phyloP scores from a whole-genome alignment of 92 coral and sea anemone species.

The Galaxea fascicularis region DNA sequence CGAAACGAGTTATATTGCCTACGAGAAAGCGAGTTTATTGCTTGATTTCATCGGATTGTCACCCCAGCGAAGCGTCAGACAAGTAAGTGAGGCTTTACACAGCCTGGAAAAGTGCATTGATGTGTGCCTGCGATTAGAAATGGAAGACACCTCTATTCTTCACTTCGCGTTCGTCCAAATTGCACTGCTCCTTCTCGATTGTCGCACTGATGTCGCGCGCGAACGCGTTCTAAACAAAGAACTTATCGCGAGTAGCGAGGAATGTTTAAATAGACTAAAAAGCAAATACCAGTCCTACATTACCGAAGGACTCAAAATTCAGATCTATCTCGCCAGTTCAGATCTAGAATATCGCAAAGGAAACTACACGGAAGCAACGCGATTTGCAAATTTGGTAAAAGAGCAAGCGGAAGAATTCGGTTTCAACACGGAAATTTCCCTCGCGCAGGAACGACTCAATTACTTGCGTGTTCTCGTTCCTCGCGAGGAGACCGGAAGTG shows the following conservation, averaged over 20 bases:
- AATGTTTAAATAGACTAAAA: conserved; percentile 34
- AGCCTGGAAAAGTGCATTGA: conserved; percentile 64
- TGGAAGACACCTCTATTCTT: conserved; percentile 22
- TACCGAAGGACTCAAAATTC: conserved; percentile 22
- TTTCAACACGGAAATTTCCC: conserved; percentile 63
- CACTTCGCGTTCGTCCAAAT: conserved; percentile 65
- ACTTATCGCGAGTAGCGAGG: conserved; percentile 48
- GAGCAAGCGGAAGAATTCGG: conserved; percentile 45
- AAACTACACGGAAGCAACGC: conserved; percentile 54
- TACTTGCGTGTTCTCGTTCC: background rate
- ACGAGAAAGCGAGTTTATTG: conserved; percentile 71
- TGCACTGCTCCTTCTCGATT: conserved; percentile 70
- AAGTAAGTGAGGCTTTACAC: conserved; percentile 17
- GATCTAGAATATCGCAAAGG: conserved; percentile 64
- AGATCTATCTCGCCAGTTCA: conserved; percentile 53
- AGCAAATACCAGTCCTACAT: conserved; percentile 49
- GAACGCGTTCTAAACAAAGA: conserved; percentile 44
- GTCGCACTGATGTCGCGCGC: conserved; percentile 68
- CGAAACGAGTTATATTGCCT: conserved; percentile 60
- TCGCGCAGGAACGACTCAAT: conserved; percentile 62
- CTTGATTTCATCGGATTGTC: conserved; percentile 47
- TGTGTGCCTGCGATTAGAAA: conserved; percentile 49
- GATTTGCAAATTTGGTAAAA: conserved; percentile 53
- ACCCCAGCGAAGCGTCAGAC: conserved; percentile 14
- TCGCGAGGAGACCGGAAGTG: background rate